Evolutionary conservation across 2,888 invertebrate genomes (phyloP), one percentile per base, ranked within the genome.

Genomic region (Lycaena phlaeas): DNA sequence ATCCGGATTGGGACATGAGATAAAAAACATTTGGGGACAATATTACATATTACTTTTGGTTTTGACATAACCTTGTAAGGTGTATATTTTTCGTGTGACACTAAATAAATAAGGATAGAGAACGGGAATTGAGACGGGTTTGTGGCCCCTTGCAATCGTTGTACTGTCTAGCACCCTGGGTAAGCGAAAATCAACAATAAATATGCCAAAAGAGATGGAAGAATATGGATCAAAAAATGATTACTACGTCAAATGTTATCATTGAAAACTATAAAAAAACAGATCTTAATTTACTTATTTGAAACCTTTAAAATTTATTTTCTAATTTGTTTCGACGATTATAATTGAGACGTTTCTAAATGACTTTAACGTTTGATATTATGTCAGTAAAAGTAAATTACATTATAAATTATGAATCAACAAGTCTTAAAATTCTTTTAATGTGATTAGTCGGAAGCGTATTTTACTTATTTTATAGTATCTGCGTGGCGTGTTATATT

Each of bases 101-200:
- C 14, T 22, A 22, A 22, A 9, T 34, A 22, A 34, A 34, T 10
- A 18, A 11, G 7, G 22, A 17, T 34, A 34, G 11, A 30, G 15
- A n/a, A 15, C 14, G 22, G 34, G 34, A 34, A 11, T 34, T 18
- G 10, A n/a, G n/a, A n/a, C n/a, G 34, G 34, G 34, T 22, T 22
- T 22, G 12, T 34, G 34, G 34, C 18, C 34, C 34, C 34, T 34
- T 11, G 34, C 18, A 17, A 22, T 34, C 34, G 34, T 34, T 34
- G 34, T 34, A 34, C 34, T 34, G 10, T 34, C 9, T 34, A 34
- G 34, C 34, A 34, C 34, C 34, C 34, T 34, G 34, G 14, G 18
- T 34, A 22, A 12, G 22, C 34, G 10, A 22, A 18, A 9, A 11
- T 12, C 12, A n/a, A n/a, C n/a, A n/a, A 15, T 4, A 15, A 15